These are phyloP conservation scores for Hyposmocoma kahamanoa DNA, from an alignment of 1,140 invertebrate species.

Conservation along the genomic window DNA sequence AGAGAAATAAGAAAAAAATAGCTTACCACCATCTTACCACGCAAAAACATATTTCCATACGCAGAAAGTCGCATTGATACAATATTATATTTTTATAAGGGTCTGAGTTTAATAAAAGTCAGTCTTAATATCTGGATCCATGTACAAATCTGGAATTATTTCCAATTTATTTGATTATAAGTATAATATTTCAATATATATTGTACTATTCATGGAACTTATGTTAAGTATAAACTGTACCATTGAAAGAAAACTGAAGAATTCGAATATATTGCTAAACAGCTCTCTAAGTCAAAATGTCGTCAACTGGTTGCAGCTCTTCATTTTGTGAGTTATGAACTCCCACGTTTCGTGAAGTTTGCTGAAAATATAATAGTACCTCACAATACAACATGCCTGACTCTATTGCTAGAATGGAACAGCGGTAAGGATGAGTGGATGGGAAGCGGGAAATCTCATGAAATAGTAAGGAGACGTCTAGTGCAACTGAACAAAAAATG, in stretches of 20 bases:
- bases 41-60: too few species aligned
- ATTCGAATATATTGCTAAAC: constrained; percentile 73
- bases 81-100: too few species aligned
- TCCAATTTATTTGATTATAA: too few species aligned
- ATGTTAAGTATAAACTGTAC: too few species aligned
- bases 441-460: constrained; percentile 74
- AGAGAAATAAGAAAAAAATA: too few species aligned
- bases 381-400: constrained; percentile 70
- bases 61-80: too few species aligned
- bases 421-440: constrained; percentile 47
- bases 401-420: constrained; percentile 76
- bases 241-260: constrained; percentile 63
- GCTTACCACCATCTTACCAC: too few species aligned
- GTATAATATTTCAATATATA: too few species aligned
- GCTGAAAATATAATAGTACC: constrained; percentile 68
- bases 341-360: constrained; percentile 58
- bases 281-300: constrained; percentile 73
- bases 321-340: constrained; percentile 70
- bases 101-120: too few species aligned
- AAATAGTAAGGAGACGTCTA: constrained; percentile 67
- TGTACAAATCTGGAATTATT: too few species aligned
- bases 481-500: constrained; percentile 74
- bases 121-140: too few species aligned
- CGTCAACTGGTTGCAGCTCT: constrained; percentile 73
- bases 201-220: too few species aligned